Evolutionary conservation across 53 echinoderm and acorn worm genomes (phyloP), one percentile per base, ranked within the genome.

Genomic region (Holothuria scabra): DNA sequence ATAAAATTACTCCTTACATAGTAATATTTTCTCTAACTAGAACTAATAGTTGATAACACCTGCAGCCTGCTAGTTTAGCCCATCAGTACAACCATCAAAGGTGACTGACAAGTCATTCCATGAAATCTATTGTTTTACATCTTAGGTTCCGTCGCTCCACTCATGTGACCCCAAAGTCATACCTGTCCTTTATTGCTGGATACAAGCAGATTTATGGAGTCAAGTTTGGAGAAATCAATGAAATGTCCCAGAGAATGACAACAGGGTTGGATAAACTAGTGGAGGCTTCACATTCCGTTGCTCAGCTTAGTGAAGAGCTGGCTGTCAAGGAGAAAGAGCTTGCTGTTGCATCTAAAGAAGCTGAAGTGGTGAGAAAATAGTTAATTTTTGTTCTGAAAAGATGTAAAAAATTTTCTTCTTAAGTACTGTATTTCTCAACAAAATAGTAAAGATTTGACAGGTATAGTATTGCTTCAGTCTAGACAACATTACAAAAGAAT

Each of bases 101-200:
- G 8, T 41, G 41, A 41, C 10, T 2, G 7, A 6, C 41, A 41
- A 41, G 2, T 41, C 10, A 41, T 41, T 41, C 41, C 41, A 35
- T 35, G 35, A 35, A 48, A 48, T 12, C 7, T 10, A 8, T 12
- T 48, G 4, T 48, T 48, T 10, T 48, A 3, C 35, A 52, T 52
- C 23, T 23, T 83, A 99, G 99, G 56, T 99, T 94, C 91, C 99
- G 99, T 66, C 99, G 99, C 31, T 88, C 99, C 5, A 94, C 99
- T 64, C 99, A 99, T 75, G 99, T 99, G 65, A 99, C 99, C 18
- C 99, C 99, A 48, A 99, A 99, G 76, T 99, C 99, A 69, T 99
- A 99, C 89, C 91, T 99, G 8, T 99, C 99, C 56, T 99, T 99
- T 85, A 99, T 99, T 44, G 89, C 86, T n/a, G 99, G 99, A 83